Conservation (phyloP, 2,888 invertebrate species). For the Pseudeuparius sepicola region DNA sequence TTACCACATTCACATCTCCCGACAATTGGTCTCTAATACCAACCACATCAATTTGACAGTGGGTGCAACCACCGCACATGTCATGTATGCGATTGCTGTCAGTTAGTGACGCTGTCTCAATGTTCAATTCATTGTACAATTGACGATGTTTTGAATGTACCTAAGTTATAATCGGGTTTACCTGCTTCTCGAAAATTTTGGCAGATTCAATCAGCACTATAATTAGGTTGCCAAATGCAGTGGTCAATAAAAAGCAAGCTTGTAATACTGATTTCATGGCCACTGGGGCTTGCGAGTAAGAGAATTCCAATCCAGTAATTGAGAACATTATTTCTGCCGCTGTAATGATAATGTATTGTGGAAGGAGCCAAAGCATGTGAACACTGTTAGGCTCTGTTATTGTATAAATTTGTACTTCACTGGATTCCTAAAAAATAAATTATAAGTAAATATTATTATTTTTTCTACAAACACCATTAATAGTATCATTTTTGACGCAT, state of each 20-base stretch:
- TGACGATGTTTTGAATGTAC: neutral
- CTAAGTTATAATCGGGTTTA: slow-evolving; percentile 35
- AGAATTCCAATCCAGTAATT: slow-evolving; percentile 90
- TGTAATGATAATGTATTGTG: slow-evolving; percentile 88
- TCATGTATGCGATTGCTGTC: no score
- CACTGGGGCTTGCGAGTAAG: slow-evolving; percentile 86
- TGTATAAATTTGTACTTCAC: slow-evolving; percentile 29
- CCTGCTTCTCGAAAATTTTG: slow-evolving; percentile 65
- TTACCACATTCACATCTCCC: no score
- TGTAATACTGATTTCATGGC: slow-evolving; percentile 92
- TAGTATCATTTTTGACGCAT: no score
- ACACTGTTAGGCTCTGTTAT: slow-evolving; percentile 63
- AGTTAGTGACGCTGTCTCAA: no score
- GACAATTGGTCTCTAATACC: no score
- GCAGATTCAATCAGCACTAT: slow-evolving; percentile 82
- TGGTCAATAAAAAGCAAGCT: slow-evolving; percentile 86
- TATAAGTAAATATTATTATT: neutral
- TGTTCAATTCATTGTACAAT: no score
- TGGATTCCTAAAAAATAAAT: slow-evolving; percentile 13
- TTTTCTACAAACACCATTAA: slow-evolving; percentile 6
- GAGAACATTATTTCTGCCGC: slow-evolving; percentile 93
- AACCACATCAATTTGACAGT: no score
- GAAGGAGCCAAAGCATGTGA: slow-evolving; percentile 77
- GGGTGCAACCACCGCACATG: no score
- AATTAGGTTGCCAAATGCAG: slow-evolving; percentile 87